A percentile compares a stretch with the other conserved stretches of the same genome.
phyloP scores from a whole-genome alignment of 1,140 invertebrate species.

The Adelges cooleyi region DNA sequence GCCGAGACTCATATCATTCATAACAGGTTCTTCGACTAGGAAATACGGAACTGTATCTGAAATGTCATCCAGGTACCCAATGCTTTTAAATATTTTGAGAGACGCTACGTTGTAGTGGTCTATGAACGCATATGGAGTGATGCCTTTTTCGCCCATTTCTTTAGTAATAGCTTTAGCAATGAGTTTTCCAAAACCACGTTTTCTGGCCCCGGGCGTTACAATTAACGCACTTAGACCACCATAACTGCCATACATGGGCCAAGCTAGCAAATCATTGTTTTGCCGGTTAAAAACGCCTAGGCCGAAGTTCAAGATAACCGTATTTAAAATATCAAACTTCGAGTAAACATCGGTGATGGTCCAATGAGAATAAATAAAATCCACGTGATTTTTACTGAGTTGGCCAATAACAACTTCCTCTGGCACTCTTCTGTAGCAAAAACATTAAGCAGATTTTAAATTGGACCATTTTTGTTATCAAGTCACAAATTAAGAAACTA shows the following conservation, averaged over 20 bases:
- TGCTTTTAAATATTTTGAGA: not conserved
- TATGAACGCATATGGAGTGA: conserved; percentile 28
- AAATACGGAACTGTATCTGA: too few species aligned
- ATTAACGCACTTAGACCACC: conserved; percentile 29
- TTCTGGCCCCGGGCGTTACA: not conserved
- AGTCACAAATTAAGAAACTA: too few species aligned
- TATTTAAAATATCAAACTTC: conserved; percentile 27
- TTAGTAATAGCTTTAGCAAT: conserved; percentile 24
- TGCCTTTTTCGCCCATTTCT: conserved; percentile 17
- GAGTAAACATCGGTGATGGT: conserved; percentile 31
- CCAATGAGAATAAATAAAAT: conserved; percentile 31
- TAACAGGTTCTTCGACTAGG: too few species aligned
- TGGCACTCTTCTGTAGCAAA: too few species aligned
- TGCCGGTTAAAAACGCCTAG: conserved; percentile 22
- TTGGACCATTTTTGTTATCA: too few species aligned
- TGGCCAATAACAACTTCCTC: conserved; percentile 3
- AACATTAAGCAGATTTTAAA: too few species aligned
- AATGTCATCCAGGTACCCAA: not conserved
- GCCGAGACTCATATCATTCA: too few species aligned
- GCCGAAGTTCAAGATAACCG: conserved; percentile 25
- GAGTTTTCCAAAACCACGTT: conserved; percentile 23
- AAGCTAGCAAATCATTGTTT: conserved; percentile 20
- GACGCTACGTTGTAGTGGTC: conserved; percentile 12
- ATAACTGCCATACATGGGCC: conserved; percentile 32
- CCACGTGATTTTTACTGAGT: conserved; percentile 12